These are phyloP conservation scores for Nemurella pictetii DNA, from an alignment of 2,888 invertebrate genomes.

Conservation along the genomic window DNA sequence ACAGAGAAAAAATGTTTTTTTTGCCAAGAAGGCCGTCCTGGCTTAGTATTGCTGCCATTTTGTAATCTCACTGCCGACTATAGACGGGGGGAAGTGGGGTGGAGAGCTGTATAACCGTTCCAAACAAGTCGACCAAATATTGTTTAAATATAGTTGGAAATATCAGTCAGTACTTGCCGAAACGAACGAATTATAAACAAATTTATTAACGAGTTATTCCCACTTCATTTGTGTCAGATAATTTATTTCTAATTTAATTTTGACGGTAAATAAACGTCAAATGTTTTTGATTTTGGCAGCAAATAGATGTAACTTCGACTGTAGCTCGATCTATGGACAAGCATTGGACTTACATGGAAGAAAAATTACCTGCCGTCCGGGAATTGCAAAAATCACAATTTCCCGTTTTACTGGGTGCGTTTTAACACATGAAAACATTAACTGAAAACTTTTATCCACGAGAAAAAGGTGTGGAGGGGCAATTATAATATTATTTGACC, in stretches of 20 bases:
- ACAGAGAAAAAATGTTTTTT: background rate
- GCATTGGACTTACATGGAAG: background rate
- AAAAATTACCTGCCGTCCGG: background rate
- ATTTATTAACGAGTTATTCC: too few relatives aligned
- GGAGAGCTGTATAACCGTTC: background rate
- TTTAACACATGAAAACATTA: too few relatives aligned
- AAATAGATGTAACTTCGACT: too few relatives aligned
- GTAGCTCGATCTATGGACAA: background rate
- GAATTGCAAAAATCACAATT: background rate
- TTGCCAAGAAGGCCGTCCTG: background rate
- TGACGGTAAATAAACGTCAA: background rate
- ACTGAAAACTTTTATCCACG: too few relatives aligned
- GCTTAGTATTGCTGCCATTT: constrained; percentile 38
- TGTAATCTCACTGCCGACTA: constrained; percentile 34
- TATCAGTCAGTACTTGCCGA: too few relatives aligned
- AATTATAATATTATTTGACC: too few relatives aligned
- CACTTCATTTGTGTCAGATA: too few relatives aligned
- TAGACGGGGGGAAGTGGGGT: background rate
- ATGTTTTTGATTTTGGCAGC: background rate
- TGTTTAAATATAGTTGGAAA: background rate
- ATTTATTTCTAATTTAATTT: background rate
- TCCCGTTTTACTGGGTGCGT: too few relatives aligned
- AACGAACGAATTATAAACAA: too few relatives aligned
- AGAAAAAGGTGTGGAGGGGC: too few relatives aligned
- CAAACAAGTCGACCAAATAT: background rate